Conservation (phyloP, 2,113 vertebrate species). For the Sorex araneus region DNA sequence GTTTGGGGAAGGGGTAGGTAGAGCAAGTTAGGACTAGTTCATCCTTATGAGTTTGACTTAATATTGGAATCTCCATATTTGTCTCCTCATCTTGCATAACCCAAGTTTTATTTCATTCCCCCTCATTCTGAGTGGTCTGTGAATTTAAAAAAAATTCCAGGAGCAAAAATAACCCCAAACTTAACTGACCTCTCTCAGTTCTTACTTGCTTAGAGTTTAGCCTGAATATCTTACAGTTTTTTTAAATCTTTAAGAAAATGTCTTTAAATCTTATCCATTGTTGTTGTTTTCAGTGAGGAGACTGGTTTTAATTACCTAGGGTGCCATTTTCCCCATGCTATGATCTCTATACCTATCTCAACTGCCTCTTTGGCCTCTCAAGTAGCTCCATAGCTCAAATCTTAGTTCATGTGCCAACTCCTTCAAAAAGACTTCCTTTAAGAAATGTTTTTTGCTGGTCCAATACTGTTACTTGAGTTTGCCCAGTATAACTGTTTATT, state of each 20-base stretch:
- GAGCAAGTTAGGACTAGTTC: no score
- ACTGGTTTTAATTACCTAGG: background rate
- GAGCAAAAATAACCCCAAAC: background rate
- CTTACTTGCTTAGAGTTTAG: slow-evolving; percentile 24
- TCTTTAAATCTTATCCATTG: background rate
- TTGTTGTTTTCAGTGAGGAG: slow-evolving; percentile 24
- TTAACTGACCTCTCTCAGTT: slow-evolving; percentile 1
- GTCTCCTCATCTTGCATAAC: background rate
- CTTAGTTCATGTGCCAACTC: background rate
- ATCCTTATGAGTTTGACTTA: no score
- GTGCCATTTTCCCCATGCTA: background rate
- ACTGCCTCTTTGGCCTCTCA: background rate
- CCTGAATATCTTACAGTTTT: background rate
- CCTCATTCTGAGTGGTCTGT: background rate
- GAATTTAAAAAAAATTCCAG: background rate
- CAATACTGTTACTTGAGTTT: background rate
- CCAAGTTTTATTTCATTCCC: slow-evolving; percentile 38
- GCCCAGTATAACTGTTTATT: background rate
- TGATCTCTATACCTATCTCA: slow-evolving; percentile 44
- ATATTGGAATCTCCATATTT: background rate
- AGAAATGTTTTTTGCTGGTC: background rate
- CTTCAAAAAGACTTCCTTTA: slow-evolving; percentile 18
- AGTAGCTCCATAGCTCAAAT: slow-evolving; percentile 27
- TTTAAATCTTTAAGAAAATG: slow-evolving; percentile 24
- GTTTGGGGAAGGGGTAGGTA: background rate